Evolutionary conservation across 2,797 vertebrate genomes (phyloP), one percentile per base, ranked within the genome.

Genomic region (Neosilurus hyrtlii): DNA sequence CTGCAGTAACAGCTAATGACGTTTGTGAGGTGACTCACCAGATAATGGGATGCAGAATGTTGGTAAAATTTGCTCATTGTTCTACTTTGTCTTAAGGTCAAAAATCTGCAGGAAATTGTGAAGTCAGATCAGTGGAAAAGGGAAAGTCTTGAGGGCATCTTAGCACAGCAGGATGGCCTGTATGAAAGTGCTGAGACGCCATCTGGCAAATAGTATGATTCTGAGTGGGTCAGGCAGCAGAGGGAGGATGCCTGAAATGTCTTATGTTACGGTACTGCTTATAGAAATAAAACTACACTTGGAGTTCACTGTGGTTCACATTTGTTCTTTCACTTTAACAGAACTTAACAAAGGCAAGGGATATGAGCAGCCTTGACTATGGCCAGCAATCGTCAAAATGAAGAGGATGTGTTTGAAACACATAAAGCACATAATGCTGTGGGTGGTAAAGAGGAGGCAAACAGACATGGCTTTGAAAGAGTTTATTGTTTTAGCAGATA

Each of bases 231-330:
- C 51, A 61, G 77, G 56, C 62, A 76, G 72, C 26, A 59, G 54
- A 61, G 59, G 71, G 10, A 37, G 74, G 49, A 76, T 76, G 51
- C 78, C 74, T n/a, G 9, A 83, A 81, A 72, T 68, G 80, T 57
- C 57, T 76, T 82, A 62, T 85, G 87, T 88, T 63, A 86, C 35
- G 56, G 56, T 63, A 86, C 26, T 59, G 56, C 57, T 75, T 89
- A 87, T 90, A 87, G 61, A 88, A 87, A 89, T 68, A 74, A 61
- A 71, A 63, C 79, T 20, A 30, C 14, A 82, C 30, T 49, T 82
- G 24, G 51, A 2, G 4, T 62, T 24, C 43, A 54, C 22, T 65
- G 24, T 81, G 63, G 81, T 61, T 54, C 84, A 30, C 15, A 9
- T 30, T 73, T 56, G 15, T 12, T 24, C 43, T 5, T 70, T 70